Percentiles rank a stretch among this genome's conserved stretches.
Conservation (phyloP, 2,888 invertebrate species). For the Athalia cordata region DNA sequence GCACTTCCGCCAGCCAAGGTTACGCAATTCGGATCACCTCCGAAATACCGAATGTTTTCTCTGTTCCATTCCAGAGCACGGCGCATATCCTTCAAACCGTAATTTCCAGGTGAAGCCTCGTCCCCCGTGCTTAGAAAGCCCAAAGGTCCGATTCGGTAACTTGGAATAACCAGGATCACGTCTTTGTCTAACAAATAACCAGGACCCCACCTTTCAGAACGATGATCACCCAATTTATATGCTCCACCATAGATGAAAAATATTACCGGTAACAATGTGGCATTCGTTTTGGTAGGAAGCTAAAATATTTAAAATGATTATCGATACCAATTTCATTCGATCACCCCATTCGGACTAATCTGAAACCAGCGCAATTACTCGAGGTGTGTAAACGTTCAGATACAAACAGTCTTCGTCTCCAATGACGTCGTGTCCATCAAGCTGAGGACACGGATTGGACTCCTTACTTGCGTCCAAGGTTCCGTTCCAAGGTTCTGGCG, state of each 20-base stretch:
- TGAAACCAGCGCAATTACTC: not conserved
- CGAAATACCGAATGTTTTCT: slow-evolving; percentile 19
- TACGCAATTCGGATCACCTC: slow-evolving; percentile 19
- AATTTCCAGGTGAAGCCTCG: slow-evolving; percentile 17
- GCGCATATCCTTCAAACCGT: slow-evolving; percentile 1
- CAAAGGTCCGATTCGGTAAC: not conserved
- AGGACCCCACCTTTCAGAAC: not conserved
- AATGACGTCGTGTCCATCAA: not conserved
- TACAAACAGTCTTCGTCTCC: slow-evolving; percentile 26
- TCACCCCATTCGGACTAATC: not conserved
- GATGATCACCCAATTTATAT: not conserved
- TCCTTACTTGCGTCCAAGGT: not conserved
- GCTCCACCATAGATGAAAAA: slow-evolving; percentile 6
- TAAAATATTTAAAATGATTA: not conserved
- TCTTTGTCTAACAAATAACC: not conserved
- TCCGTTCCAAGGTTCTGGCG: not conserved
- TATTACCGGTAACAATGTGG: slow-evolving; percentile 6
- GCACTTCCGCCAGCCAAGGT: slow-evolving; percentile 2
- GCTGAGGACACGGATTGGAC: not conserved
- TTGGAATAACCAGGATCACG: not conserved
- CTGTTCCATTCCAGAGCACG: slow-evolving; percentile 21
- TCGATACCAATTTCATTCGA: not conserved
- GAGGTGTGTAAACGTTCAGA: slow-evolving; percentile 5
- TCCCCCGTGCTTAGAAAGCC: slow-evolving; percentile 23
- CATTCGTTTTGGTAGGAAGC: not conserved